Conservation (phyloP, 2,113 vertebrate genomes). For the Apaloderma vittatum region DNA sequence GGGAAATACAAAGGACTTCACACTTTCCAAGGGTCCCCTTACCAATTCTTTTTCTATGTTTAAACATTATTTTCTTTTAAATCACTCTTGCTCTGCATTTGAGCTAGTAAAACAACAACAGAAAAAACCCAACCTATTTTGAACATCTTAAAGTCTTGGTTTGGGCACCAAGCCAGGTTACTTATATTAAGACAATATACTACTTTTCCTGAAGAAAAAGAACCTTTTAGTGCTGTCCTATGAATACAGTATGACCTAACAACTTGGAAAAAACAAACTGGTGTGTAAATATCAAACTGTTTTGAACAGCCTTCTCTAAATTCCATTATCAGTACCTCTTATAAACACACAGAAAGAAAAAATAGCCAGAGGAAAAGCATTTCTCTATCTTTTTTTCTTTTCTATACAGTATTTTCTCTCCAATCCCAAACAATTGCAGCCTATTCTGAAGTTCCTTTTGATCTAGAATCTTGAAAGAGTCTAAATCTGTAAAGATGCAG, state of each 20-base stretch:
- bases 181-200: background rate
- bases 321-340: background rate
- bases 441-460: background rate
- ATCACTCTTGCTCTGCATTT: background rate
- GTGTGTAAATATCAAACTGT: background rate
- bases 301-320: background rate
- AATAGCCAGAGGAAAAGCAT: background rate
- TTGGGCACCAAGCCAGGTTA: background rate
- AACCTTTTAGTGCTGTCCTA: background rate
- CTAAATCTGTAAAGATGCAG: background rate
- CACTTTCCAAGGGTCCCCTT: background rate
- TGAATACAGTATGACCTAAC: background rate
- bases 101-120: background rate
- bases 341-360: background rate
- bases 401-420: background rate
- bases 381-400: background rate
- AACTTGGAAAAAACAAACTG: background rate
- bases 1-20: slow-evolving; percentile 12
- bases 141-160: background rate
- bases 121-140: background rate
- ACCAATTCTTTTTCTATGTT: background rate
- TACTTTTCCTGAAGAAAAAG: background rate
- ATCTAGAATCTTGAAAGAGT: background rate
- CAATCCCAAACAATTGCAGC: background rate
- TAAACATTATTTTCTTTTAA: background rate